Conservation (phyloP, 1,140 invertebrate genomes). For the Aricia agestis region DNA sequence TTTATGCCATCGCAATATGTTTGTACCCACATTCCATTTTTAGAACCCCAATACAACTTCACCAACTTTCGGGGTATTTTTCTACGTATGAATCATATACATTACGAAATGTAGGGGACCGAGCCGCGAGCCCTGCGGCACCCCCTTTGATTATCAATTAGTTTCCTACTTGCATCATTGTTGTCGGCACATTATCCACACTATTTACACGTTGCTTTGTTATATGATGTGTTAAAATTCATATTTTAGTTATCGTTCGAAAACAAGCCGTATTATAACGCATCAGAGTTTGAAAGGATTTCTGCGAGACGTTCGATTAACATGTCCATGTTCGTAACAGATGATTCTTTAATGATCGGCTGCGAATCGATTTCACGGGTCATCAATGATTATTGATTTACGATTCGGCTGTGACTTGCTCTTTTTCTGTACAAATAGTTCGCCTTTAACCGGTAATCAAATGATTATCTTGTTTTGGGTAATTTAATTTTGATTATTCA, state of each 20-base stretch:
- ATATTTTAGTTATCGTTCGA: slow-evolving; percentile 32
- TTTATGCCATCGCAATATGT: slow-evolving; percentile 73
- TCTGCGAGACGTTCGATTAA: slow-evolving; percentile 46
- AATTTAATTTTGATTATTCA: slow-evolving; percentile 29
- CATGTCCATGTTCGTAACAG: slow-evolving; percentile 67
- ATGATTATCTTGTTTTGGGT: slow-evolving; percentile 49
- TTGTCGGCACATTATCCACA: slow-evolving; percentile 66
- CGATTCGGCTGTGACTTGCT: slow-evolving; percentile 64
- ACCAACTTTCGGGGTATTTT: slow-evolving; percentile 46
- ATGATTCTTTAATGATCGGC: slow-evolving; percentile 67
- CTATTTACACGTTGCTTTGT: slow-evolving; percentile 67
- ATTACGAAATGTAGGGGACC: slow-evolving; percentile 58
- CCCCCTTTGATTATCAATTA: slow-evolving; percentile 74
- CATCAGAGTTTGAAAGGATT: slow-evolving; percentile 33
- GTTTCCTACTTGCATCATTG: slow-evolving; percentile 68
- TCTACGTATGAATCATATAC: slow-evolving; percentile 61
- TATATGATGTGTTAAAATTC: slow-evolving; percentile 60
- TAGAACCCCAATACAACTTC: slow-evolving; percentile 48
- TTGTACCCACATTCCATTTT: slow-evolving; percentile 56
- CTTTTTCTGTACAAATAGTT: slow-evolving; percentile 45
- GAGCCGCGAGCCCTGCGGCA: slow-evolving; percentile 48
- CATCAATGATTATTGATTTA: slow-evolving; percentile 68
- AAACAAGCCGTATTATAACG: slow-evolving; percentile 37
- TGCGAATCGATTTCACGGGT: slow-evolving; percentile 62
- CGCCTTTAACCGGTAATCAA: slow-evolving; percentile 39